Base-by-base conservation (phyloP, 2,888 invertebrate species). In the Pherbina coryleti region DNA sequence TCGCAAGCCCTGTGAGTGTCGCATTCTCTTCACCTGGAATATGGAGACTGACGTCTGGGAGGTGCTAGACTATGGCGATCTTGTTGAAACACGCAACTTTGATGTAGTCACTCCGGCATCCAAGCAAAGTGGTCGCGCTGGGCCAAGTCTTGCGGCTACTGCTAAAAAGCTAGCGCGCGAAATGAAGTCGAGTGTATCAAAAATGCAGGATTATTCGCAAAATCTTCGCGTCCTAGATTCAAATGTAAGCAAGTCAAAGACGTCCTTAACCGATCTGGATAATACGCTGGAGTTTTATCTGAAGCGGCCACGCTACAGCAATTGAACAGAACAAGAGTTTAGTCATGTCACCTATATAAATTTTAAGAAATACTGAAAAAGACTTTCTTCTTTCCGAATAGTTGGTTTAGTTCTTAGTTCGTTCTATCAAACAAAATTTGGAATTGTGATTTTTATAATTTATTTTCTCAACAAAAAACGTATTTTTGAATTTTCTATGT, bases 21-120 rank as follows among this genome's bases (percentile, higher is more conserved):
- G 89, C 3, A 88, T 89, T 44, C 84, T 90, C 2, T 90, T 90
- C 75, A 87, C 88, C 9, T 90, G 90, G 90, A 89, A 90, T 73
- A 89, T 90, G 86, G 87, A 88, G 75, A 82, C 84, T 11, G 90
- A 90, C 1, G 86, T 86, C 75, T 90, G 90, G 89, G 86, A 89
- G 77, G 88, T 90, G 2, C 80, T 90, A 1, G 89, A 90, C 78
- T 90, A 89, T 81, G 90, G 90, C 3, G 88, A 90, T 70, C 81
- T 90, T 0, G 84, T 85, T 28, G 89, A 90, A 81, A 75, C 67
- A 22, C 80, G 81, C 37, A 83, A 82, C 57, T 81, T 83, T 70
- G 75, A 75, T 5, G 75, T 67, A 11, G 37, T 66, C n/a, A 25
- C 75, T n/a, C 83, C 84, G 2, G 79, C 81, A 79, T 66, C 80